Percentiles rank a stretch among this genome's conserved stretches.
phyloP scores from a whole-genome alignment of 2,113 vertebrate species.

The Alouatta palliata region DNA sequence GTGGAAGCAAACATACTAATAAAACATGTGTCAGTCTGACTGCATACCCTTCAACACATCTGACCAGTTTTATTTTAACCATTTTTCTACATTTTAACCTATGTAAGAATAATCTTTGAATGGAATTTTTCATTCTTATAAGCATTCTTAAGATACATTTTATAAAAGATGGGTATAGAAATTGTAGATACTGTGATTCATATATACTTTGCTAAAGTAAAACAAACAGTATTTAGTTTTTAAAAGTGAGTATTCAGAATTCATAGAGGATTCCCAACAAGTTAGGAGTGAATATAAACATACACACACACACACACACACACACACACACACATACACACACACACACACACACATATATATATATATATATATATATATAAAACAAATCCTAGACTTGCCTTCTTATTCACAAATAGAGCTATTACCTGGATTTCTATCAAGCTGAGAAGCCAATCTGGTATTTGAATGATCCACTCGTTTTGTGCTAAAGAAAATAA shows the following conservation, averaged over 20 bases:
- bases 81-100: slow-evolving; percentile 32
- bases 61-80: background rate
- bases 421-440: slow-evolving; percentile 92
- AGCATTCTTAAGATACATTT: slow-evolving; percentile 17
- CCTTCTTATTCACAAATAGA: background rate
- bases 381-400: background rate
- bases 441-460: slow-evolving; percentile 92
- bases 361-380: background rate
- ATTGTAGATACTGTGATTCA: background rate
- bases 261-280: background rate
- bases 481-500: slow-evolving; percentile 88
- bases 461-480: slow-evolving; percentile 95
- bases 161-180: background rate
- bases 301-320: too few species aligned
- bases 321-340: too few species aligned
- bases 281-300: background rate
- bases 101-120: background rate
- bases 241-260: background rate
- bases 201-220: background rate
- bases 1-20: background rate
- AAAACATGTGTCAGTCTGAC: background rate
- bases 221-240: background rate
- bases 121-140: background rate
- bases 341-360: too few species aligned
- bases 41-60: background rate